Base-by-base conservation (phyloP, 2,888 invertebrate species). In the Syrphus vitripennis region DNA sequence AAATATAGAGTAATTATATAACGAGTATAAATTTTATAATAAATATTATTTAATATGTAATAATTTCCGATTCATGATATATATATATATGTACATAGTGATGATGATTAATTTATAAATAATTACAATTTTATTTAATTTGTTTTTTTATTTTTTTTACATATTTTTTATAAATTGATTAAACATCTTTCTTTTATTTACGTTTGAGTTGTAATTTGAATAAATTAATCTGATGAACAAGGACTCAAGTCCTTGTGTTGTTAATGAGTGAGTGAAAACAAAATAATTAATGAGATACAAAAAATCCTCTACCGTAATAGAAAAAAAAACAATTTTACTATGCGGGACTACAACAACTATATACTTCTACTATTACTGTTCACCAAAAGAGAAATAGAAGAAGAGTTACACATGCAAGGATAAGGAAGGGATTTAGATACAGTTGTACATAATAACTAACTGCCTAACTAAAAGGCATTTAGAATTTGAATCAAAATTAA, bases 211-310 rank as follows among this genome's bases (percentile, higher is more conserved):
- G 81, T 78, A 86, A 82, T 82, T 86, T 70, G 12, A 86, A 86
- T 86, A 86, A 86, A 86, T 86, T 86, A 86, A 86, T 86, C 77
- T 70, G 74, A 86, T 82, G 86, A 81, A 50, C 26, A 76, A 71
- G 77, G 63, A 77, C 57, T 48, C 40, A 34, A 53, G 26, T 40
- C 31, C 72, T 72, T 45, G 31, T 14, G 37, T 55, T 81, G 63
- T 86, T 86, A 86, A 77, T 77, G 77, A 77, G 48, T 77, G 72
- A 86, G 61, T 77, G 55, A 81, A 48, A 72, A 24, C 16, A 67
- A 48, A 61, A 70, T 10, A 74, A 21, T 19, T 29, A 50, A 48
- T 63, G 53, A 61, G 16, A 57, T 10, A 21, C 10, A 48, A 4
- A 42, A 48, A 40, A 65, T 81, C 76, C 72, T 72, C 26, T 72